phyloP scores from a whole-genome alignment of 2,797 vertebrate genomes.

The Crotalus adamanteus region DNA sequence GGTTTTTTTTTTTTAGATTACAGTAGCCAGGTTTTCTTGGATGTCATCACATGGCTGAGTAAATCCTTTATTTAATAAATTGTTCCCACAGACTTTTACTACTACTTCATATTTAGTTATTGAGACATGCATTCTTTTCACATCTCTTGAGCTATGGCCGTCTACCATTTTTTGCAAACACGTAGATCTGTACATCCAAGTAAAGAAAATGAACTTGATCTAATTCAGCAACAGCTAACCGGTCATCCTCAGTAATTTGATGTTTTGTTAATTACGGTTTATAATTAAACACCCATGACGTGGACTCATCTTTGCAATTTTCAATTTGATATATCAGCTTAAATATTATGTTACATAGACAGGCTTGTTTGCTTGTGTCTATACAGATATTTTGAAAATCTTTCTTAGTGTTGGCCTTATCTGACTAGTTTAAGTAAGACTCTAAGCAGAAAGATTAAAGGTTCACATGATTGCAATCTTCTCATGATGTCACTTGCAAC shows the following conservation, averaged over 20 bases:
- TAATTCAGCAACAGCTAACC: neutral
- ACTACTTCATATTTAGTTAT: neutral
- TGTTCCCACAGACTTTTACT: neutral
- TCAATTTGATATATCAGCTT: neutral
- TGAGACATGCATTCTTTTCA: neutral
- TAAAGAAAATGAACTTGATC: neutral
- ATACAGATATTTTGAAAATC: slow-evolving; percentile 26
- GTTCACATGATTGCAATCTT: slow-evolving; percentile 31
- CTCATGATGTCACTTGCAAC: slow-evolving; percentile 28
- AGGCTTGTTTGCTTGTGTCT: neutral
- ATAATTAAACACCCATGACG: neutral
- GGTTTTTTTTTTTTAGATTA: neutral
- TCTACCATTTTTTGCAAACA: neutral
- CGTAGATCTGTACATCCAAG: neutral
- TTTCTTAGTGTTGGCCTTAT: slow-evolving; percentile 19
- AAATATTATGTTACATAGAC: neutral
- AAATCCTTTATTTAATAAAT: neutral
- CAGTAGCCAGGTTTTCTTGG: neutral
- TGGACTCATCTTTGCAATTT: neutral
- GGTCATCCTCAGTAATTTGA: neutral
- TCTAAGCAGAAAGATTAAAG: slow-evolving; percentile 47
- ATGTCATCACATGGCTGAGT: neutral
- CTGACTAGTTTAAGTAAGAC: slow-evolving; percentile 17
- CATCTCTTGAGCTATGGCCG: neutral
- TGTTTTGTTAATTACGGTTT: neutral